Percentiles rank a stretch among this genome's conserved stretches.
Evolutionary conservation across 2,113 vertebrate genomes (phyloP).

Genomic region (Arizona elegans): DNA sequence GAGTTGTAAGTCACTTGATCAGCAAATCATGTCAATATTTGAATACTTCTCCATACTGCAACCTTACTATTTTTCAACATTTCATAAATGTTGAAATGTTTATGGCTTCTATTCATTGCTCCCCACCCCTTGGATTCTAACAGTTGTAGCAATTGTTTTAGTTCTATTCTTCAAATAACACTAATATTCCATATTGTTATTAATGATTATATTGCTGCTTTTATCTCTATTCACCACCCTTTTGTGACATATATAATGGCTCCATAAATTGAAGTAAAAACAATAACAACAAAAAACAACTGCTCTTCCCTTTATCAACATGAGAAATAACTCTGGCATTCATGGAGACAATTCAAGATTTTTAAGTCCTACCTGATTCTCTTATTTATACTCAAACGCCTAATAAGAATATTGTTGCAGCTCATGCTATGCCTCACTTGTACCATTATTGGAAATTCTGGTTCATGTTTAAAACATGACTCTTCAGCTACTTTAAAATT

Average conservation of each 20-base stretch:
- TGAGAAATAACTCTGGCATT: background rate
- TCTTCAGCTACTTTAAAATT: background rate
- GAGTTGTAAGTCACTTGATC: background rate
- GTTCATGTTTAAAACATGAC: background rate
- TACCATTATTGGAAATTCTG: background rate
- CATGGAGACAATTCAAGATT: background rate
- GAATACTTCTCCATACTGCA: background rate
- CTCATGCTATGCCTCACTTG: background rate
- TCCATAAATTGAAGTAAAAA: background rate
- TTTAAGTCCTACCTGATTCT: background rate
- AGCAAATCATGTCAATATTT: background rate
- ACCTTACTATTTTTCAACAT: background rate
- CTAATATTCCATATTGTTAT: background rate
- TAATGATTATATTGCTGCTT: background rate
- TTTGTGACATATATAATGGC: background rate
- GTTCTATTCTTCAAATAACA: background rate
- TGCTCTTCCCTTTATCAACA: background rate
- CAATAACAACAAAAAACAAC: background rate
- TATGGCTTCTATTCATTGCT: background rate
- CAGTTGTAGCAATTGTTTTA: background rate
- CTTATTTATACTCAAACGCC: background rate
- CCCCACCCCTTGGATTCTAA: background rate
- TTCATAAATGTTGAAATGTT: background rate
- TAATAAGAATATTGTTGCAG: background rate
- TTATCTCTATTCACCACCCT: background rate